phyloP scores from a whole-genome alignment of 30 jellyfish, hydroid and myxozoan species.

The Aurelia aurita region DNA sequence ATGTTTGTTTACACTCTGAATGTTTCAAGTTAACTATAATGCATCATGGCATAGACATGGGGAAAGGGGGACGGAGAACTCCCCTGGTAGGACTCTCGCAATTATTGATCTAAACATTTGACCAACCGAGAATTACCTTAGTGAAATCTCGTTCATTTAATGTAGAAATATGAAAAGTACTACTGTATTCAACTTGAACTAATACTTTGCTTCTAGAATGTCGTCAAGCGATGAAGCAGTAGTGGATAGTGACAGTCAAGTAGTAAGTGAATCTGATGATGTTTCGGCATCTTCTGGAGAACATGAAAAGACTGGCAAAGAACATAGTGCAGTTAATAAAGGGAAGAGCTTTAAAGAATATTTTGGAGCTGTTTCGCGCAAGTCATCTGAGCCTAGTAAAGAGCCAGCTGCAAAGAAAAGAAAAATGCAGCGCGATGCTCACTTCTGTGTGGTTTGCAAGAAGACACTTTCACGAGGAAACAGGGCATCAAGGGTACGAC shows the following conservation, averaged over 20 bases:
- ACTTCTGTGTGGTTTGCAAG: constrained; percentile 27
- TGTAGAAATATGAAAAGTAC: not conserved
- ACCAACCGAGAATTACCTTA: not conserved
- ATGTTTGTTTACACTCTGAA: not conserved
- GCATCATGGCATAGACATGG: no score
- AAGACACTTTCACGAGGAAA: constrained; percentile 47
- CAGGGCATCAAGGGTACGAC: constrained; percentile 27
- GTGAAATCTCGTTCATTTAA: not conserved
- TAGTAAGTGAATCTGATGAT: not conserved
- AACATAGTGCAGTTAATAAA: not conserved
- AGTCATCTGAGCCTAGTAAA: not conserved
- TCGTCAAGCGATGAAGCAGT: not conserved
- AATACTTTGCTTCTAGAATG: constrained; percentile 12
- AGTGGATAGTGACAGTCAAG: not conserved
- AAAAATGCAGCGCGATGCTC: not conserved
- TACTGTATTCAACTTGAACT: not conserved
- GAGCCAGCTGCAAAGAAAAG: constrained; percentile 7
- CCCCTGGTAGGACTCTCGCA: not conserved
- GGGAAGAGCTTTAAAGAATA: not conserved
- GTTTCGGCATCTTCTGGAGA: constrained; percentile 6
- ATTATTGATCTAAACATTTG: not conserved
- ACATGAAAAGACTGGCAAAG: not conserved
- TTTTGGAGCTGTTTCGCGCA: constrained; percentile 5
- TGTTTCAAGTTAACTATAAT: not conserved
- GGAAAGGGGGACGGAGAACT: not conserved